Evolutionary conservation across 2,113 vertebrate species (phyloP).

Genomic region (Macrotus californicus): DNA sequence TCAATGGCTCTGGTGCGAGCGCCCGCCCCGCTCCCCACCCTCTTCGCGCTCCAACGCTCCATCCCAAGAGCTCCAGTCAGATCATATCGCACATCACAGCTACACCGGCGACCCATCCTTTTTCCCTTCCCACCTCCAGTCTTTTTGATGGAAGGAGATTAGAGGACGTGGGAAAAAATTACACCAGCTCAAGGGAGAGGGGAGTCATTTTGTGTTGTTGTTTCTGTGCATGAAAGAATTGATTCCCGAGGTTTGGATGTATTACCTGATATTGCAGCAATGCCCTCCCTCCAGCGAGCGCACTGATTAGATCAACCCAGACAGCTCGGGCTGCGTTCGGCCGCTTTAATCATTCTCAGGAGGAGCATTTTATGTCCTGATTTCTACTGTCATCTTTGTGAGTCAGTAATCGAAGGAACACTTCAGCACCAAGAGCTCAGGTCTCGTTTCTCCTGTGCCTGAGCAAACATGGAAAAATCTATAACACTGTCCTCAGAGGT

Average conservation of each 20-base stretch:
- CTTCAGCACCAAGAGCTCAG: neutral
- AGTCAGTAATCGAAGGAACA: constrained; percentile 64
- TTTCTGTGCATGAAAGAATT: constrained; percentile 20
- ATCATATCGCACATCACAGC: neutral
- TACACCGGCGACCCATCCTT: neutral
- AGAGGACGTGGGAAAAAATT: neutral
- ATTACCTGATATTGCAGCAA: neutral
- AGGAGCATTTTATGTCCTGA: constrained; percentile 36
- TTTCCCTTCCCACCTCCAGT: neutral
- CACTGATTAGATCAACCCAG: neutral
- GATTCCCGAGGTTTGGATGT: neutral
- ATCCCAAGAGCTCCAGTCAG: neutral
- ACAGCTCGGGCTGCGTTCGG: neutral
- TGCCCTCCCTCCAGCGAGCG: neutral
- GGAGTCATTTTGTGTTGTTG: constrained; percentile 17
- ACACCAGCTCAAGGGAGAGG: neutral
- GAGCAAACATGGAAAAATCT: constrained; percentile 59
- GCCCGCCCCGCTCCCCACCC: accelerated
- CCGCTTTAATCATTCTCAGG: neutral
- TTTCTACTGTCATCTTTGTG: constrained; percentile 65
- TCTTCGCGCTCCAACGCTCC: neutral
- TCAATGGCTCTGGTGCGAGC: accelerated
- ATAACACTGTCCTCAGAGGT: constrained; percentile 45
- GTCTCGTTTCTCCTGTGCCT: constrained; percentile 64
- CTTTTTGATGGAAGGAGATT: neutral